Evolutionary conservation across 2,797 vertebrate genomes (phyloP).

Genomic region (Lindbergichthys nudifrons): DNA sequence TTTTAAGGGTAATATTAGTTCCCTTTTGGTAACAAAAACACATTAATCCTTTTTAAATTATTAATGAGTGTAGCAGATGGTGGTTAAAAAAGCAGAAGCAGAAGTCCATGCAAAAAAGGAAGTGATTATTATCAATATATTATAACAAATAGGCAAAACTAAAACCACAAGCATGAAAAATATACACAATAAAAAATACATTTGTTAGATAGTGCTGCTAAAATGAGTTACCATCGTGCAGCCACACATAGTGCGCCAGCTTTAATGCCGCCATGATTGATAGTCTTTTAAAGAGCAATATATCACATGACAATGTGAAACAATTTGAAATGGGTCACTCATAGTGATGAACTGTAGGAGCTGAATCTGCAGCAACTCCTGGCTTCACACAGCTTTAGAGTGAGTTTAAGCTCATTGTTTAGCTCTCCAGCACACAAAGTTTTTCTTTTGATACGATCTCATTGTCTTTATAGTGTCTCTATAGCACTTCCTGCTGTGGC

Average conservation of each 20-base stretch:
- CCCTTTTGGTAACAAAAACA: background rate
- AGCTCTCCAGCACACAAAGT: background rate
- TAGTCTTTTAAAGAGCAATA: background rate
- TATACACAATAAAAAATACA: background rate
- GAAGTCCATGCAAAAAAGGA: background rate
- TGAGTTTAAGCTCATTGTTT: background rate
- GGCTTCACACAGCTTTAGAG: background rate
- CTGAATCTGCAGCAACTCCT: background rate
- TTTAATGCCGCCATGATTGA: background rate
- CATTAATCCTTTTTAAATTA: background rate
- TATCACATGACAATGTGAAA: background rate
- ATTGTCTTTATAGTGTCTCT: background rate
- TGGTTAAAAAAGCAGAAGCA: no score
- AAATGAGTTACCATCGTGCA: background rate
- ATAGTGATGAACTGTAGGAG: background rate
- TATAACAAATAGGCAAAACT: background rate
- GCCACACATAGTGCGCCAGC: background rate
- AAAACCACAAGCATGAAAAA: background rate
- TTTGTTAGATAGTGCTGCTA: background rate
- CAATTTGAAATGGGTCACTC: background rate
- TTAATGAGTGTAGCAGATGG: background rate
- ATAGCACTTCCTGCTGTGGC: rapidly evolving
- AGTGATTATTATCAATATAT: background rate
- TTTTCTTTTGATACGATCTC: background rate
- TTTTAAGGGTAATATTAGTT: conserved; percentile 8